A percentile compares a stretch with the other conserved stretches of the same genome.
phyloP scores from a whole-genome alignment of 2,888 invertebrate genomes.

The Heliothis peltigera region DNA sequence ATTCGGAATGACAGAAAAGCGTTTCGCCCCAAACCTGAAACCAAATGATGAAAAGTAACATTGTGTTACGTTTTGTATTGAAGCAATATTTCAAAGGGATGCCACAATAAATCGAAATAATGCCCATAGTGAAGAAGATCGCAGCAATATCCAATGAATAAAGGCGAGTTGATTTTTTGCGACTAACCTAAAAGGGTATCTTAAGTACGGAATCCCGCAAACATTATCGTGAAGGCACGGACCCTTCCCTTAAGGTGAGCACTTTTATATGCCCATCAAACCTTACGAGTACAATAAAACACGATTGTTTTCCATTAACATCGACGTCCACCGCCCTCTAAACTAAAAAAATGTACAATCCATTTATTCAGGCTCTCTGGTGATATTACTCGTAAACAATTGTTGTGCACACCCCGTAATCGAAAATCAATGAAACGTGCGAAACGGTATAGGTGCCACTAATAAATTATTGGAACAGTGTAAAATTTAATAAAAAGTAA shows the following conservation, averaged over 20 bases:
- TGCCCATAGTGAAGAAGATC: constrained; percentile 56
- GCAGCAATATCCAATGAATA: constrained; percentile 71
- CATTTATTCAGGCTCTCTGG: constrained; percentile 56
- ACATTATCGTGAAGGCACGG: constrained; percentile 84
- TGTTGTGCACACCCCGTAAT: constrained; percentile 39
- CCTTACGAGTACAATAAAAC: constrained; percentile 88
- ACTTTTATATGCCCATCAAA: constrained; percentile 88
- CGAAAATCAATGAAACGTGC: constrained; percentile 46
- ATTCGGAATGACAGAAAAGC: too few relatives aligned
- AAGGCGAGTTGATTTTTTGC: constrained; percentile 80
- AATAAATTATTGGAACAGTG: constrained; percentile 32
- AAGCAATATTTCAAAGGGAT: constrained; percentile 34
- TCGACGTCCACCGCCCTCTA: constrained; percentile 68
- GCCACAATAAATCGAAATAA: constrained; percentile 59
- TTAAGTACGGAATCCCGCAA: constrained; percentile 83
- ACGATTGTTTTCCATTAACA: constrained; percentile 89
- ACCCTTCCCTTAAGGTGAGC: constrained; percentile 86
- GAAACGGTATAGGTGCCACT: constrained; percentile 33
- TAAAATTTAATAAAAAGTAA: constrained; percentile 29
- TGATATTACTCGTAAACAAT: constrained; percentile 48
- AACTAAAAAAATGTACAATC: constrained; percentile 57
- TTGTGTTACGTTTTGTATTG: constrained; percentile 18
- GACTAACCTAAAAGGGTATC: constrained; percentile 82
- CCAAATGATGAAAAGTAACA: constrained; percentile 10
- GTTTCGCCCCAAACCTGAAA: background rate